Conservation (phyloP, 1,140 invertebrate genomes). For the Drosophila trapezifrons region DNA sequence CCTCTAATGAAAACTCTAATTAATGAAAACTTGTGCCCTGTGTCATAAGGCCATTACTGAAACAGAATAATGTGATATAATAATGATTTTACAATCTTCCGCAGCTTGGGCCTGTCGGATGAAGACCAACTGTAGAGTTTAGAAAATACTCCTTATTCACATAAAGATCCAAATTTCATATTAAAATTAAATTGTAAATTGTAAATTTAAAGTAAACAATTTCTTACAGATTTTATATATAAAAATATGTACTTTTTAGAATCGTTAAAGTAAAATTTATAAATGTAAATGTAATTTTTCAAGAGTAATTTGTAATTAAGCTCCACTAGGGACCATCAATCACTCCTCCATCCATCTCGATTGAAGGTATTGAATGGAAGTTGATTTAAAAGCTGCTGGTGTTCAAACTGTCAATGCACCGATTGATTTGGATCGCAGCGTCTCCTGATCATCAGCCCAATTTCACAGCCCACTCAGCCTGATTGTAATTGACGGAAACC, state of each 20-base stretch:
- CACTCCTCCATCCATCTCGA: constrained; percentile 19
- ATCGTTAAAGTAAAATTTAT: not conserved
- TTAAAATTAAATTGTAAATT: not conserved
- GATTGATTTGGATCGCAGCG: constrained; percentile 37
- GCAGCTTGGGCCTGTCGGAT: not conserved
- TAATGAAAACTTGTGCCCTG: too few relatives aligned
- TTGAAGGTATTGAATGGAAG: constrained; percentile 13
- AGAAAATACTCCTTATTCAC: too few relatives aligned
- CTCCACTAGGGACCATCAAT: constrained; percentile 9
- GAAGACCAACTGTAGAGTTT: not conserved
- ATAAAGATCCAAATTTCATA: not conserved
- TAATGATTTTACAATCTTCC: not conserved
- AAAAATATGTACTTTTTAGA: not conserved
- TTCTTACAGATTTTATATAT: not conserved
- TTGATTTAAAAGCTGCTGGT: constrained; percentile 37
- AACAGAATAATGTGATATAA: not conserved
- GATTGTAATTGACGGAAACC: constrained; percentile 42
- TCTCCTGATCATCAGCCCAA: constrained; percentile 20
- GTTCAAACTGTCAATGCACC: constrained; percentile 12
- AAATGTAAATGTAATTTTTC: too few relatives aligned
- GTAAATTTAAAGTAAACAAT: not conserved
- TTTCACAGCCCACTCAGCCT: constrained; percentile 22
- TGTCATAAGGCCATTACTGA: too few relatives aligned
- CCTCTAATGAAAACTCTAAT: too few relatives aligned
- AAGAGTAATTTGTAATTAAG: constrained; percentile 12